Base-by-base conservation (phyloP, 2,797 vertebrate species). In the Naso thynnoides region DNA sequence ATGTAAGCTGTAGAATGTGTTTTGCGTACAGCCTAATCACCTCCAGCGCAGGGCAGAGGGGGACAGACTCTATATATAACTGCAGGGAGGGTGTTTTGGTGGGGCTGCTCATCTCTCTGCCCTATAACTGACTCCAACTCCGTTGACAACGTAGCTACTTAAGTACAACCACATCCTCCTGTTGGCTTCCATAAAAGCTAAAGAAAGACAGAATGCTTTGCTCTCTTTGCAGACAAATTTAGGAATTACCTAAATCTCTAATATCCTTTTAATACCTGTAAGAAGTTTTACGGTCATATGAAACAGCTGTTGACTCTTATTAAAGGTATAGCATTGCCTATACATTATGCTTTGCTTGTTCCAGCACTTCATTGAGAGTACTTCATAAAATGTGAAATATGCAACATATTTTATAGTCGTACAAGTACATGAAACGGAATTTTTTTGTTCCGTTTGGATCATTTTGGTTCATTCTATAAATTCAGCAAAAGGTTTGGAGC, bases 21-120 rank as follows among this genome's bases (percentile, higher is more conserved):
- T n/a, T 77, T 81, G 70, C 29, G n/a, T 75, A 24, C 57, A 54
- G 78, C 81, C 68, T 63, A 50, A 80, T 85, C 86, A 91, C 83
- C 91, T 88, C 81, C 76, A 52, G 63, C 57, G 52, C 69, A 68
- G 82, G 76, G 77, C 29, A 67, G 73, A 76, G 61, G 82, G 73
- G 73, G 72, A 67, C 60, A 55, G n/a, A 4, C 58, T 79, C 85
- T 89, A 91, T 87, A 82, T 88, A 89, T 90, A 88, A 79, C 84
- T 80, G 41, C 72, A 92, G 82, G 76, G 7, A 85, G 83, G 76
- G 55, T 62, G 60, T 74, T 89, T 88, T 88, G 70, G 38, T 82
- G 83, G 85, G 82, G 86, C 78, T 81, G 70, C 84, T 78, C 83
- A 76, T 87, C 73, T 84, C 76, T 52, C 78, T 84, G 81, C 83